phyloP scores from a whole-genome alignment of 1,140 invertebrate species.

The Rhopalosiphum maidis region DNA sequence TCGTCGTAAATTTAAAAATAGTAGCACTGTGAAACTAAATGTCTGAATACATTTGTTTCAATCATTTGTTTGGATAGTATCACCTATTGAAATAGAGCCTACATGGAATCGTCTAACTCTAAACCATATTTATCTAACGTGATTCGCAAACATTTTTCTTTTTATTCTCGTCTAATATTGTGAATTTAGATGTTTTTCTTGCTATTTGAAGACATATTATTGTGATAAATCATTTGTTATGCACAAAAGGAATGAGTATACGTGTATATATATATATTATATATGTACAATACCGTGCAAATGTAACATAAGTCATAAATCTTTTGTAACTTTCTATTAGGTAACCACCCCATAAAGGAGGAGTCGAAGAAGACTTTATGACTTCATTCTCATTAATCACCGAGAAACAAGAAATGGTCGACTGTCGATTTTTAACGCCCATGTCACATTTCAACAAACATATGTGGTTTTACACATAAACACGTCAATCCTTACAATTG shows the following conservation, averaged over 20 bases:
- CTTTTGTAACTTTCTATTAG: background rate
- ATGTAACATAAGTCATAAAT: background rate
- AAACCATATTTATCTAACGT: no score
- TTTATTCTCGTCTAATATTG: no score
- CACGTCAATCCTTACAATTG: background rate
- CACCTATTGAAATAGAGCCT: no score
- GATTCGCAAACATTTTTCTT: no score
- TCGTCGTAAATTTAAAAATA: no score
- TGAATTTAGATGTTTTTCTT: background rate
- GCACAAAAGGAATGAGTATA: background rate
- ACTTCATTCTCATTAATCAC: background rate
- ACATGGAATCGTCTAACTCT: no score
- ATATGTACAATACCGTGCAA: background rate
- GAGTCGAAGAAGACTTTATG: background rate
- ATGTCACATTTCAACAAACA: background rate
- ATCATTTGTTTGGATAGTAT: no score
- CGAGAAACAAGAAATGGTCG: background rate
- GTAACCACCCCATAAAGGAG: background rate
- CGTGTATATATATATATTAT: background rate
- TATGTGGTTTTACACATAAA: background rate
- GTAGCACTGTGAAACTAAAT: no score
- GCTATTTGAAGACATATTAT: background rate
- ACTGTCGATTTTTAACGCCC: background rate
- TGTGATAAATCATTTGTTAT: constrained; percentile 3
- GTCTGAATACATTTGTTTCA: no score